Percentiles rank a stretch among this genome's conserved stretches.
Evolutionary conservation across 1,140 invertebrate species (phyloP).

Genomic region (Drosophila ambigua): DNA sequence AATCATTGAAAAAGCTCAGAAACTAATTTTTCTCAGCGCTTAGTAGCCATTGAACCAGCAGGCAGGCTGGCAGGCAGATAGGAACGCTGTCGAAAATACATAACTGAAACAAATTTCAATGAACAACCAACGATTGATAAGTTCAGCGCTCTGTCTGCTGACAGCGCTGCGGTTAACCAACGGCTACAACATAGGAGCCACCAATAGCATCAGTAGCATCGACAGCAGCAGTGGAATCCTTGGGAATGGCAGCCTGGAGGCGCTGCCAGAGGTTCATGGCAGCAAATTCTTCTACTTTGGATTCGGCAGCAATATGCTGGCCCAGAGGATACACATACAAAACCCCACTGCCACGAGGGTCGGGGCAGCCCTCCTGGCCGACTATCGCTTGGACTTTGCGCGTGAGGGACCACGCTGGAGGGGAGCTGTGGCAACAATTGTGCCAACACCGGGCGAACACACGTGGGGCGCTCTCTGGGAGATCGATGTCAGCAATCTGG

Average conservation of each 20-base stretch:
- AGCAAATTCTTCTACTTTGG: constrained; percentile 72
- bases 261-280: constrained; percentile 56
- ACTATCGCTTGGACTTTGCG: constrained; percentile 70
- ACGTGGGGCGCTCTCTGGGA: constrained; percentile 73
- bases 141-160: constrained; percentile 5
- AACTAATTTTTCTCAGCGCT: background rate
- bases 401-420: constrained; percentile 39
- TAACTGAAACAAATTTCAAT: constrained; percentile 10
- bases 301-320: constrained; percentile 76
- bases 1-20: background rate
- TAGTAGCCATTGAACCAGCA: constrained; percentile 29
- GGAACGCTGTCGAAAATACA: background rate
- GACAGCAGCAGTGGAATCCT: background rate
- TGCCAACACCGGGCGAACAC: constrained; percentile 40
- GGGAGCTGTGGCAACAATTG: constrained; percentile 72
- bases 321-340: constrained; percentile 63
- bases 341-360: constrained; percentile 56
- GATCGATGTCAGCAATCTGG: constrained; percentile 62
- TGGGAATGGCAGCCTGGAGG: constrained; percentile 11
- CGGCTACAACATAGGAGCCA: background rate
- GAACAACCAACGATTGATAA: constrained; percentile 5
- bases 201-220: background rate
- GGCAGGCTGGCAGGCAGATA: background rate
- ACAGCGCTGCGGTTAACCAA: background rate
- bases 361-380: constrained; percentile 37